Evolutionary conservation across 2,797 vertebrate species (phyloP).

Genomic region (Falco naumanni): DNA sequence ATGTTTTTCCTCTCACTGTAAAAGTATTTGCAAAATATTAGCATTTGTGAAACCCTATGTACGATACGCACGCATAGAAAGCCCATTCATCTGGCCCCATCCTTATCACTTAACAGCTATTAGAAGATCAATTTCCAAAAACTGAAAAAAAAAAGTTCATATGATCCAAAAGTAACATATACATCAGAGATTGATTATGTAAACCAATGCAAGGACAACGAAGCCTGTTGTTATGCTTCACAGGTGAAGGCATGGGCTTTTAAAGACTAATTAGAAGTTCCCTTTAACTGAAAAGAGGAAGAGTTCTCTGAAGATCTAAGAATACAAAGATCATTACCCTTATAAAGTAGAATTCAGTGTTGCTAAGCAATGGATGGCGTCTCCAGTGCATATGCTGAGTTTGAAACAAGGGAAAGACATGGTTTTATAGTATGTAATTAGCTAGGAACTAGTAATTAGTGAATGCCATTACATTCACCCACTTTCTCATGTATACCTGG

Average conservation of each 20-base stretch:
- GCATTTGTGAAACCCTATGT: not conserved
- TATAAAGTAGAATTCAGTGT: not conserved
- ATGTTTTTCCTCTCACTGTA: not conserved
- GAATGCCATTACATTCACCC: not conserved
- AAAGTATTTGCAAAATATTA: not conserved
- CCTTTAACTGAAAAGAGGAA: not conserved
- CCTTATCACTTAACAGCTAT: not conserved
- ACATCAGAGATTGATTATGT: not conserved
- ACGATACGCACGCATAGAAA: not conserved
- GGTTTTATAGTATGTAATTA: not conserved
- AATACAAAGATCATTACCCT: not conserved
- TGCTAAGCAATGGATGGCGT: conserved; percentile 26
- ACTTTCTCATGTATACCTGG: not conserved
- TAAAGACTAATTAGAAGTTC: not conserved
- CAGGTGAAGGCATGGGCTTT: not conserved
- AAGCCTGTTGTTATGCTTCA: not conserved
- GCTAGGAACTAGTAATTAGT: not conserved
- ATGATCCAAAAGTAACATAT: not conserved
- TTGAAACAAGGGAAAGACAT: not conserved
- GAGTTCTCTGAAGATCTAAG: not conserved
- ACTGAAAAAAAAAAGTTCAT: not conserved
- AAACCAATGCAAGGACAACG: not conserved
- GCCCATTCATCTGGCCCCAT: not conserved
- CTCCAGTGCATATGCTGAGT: not conserved
- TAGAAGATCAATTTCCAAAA: not conserved